A percentile compares a stretch with the other conserved stretches of the same genome.
phyloP scores from a whole-genome alignment of 2,113 vertebrate species.

The Hypanus sabinus region DNA sequence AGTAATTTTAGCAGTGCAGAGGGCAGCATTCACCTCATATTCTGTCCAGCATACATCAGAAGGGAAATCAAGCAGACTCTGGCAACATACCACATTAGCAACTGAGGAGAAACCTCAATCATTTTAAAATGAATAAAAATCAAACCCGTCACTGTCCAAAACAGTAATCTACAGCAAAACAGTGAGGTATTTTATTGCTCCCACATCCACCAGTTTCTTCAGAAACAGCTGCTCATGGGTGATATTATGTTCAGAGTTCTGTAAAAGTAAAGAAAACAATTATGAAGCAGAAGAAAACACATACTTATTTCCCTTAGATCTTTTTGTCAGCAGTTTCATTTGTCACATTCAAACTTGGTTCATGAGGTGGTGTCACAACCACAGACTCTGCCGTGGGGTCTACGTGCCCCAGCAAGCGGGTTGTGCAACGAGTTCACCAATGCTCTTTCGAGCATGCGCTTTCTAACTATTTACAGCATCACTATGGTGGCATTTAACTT shows the following conservation, averaged over 20 bases:
- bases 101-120: not conserved
- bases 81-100: not conserved
- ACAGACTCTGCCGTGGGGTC: too few species aligned
- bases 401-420: too few species aligned
- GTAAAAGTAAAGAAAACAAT: slow-evolving; percentile 37
- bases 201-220: slow-evolving; percentile 56
- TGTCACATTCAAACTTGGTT: not conserved
- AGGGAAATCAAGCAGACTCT: too few species aligned
- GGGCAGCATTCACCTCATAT: not conserved
- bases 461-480: too few species aligned
- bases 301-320: not conserved
- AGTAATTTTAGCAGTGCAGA: not conserved
- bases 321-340: not conserved
- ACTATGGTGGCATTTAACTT: too few species aligned
- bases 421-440: too few species aligned
- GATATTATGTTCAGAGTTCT: slow-evolving; percentile 62
- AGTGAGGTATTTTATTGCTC: slow-evolving; percentile 51
- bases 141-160: not conserved
- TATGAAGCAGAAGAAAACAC: not conserved
- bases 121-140: not conserved
- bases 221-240: slow-evolving; percentile 54
- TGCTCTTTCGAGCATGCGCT: too few species aligned
- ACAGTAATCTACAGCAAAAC: not conserved
- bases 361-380: too few species aligned
- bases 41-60: too few species aligned